A percentile compares a stretch with the other conserved stretches of the same genome.
phyloP scores from a whole-genome alignment of 2,113 vertebrate genomes.

The Arvicanthis niloticus region DNA sequence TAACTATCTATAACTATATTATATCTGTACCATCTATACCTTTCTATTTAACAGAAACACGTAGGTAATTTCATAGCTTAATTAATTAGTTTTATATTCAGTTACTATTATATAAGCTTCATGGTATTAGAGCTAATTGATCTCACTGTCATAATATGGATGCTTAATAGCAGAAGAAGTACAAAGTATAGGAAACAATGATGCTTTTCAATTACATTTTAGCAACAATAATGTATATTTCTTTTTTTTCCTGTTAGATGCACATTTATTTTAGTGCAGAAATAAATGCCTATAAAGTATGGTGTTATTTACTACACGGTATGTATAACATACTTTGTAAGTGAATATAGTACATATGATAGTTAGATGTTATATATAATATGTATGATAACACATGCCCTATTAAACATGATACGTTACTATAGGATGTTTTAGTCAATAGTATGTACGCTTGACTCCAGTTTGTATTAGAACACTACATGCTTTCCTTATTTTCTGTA shows the following conservation, averaged over 20 bases:
- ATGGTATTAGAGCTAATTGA: not conserved
- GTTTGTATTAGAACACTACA: not conserved
- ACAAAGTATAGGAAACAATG: not conserved
- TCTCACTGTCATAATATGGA: not conserved
- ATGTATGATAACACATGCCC: not conserved
- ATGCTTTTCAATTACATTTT: not conserved
- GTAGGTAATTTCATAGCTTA: too few species aligned
- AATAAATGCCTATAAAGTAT: not conserved
- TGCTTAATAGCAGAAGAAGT: not conserved
- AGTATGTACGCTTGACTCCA: not conserved
- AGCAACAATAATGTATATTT: not conserved
- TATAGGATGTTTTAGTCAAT: not conserved
- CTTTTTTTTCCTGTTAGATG: not conserved
- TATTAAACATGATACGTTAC: not conserved
- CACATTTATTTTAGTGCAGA: not conserved
- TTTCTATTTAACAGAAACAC: not conserved
- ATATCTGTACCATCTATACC: not conserved
- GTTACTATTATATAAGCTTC: not conserved
- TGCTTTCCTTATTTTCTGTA: not conserved
- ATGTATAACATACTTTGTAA: not conserved
- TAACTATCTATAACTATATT: not conserved
- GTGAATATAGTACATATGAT: not conserved
- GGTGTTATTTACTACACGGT: not conserved
- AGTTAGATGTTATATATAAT: not conserved
- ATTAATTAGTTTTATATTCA: not conserved